phyloP scores from a whole-genome alignment of 2,888 invertebrate species.

The Eristalis arbustorum region DNA sequence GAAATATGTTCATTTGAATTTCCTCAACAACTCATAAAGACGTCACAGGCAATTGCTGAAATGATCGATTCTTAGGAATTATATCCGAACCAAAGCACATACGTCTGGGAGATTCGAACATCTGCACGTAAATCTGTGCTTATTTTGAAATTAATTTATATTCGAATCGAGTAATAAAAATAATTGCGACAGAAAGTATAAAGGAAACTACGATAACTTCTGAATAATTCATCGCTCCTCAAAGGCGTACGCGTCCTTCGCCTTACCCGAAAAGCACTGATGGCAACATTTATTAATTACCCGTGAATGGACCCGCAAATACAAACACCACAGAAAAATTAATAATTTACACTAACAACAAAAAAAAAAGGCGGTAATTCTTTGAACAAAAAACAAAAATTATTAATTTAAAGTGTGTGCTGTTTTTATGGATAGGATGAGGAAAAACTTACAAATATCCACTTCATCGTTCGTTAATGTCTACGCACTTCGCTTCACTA shows the following conservation, averaged over 20 bases:
- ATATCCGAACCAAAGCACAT: background rate
- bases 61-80: background rate
- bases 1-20: background rate
- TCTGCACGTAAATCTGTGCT: background rate
- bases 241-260: slow-evolving; percentile 53
- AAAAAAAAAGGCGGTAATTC: background rate
- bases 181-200: slow-evolving; percentile 19
- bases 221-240: slow-evolving; percentile 51
- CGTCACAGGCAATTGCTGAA: background rate
- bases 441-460: slow-evolving; percentile 55
- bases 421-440: slow-evolving; percentile 2
- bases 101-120: background rate
- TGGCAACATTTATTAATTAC: slow-evolving; percentile 18
- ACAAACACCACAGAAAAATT: background rate
- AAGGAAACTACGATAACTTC: slow-evolving; percentile 12
- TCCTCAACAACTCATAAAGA: background rate
- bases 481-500: slow-evolving; percentile 26
- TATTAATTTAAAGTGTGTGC: background rate
- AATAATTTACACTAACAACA: background rate
- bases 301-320: background rate
- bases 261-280: slow-evolving; percentile 38
- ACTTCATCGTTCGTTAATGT: slow-evolving; percentile 47
- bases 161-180: slow-evolving; percentile 26
- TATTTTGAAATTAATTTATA: slow-evolving; percentile 22
- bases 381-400: background rate